phyloP scores from a whole-genome alignment of 2,888 invertebrate genomes.

The Onthophagus sagittarius region DNA sequence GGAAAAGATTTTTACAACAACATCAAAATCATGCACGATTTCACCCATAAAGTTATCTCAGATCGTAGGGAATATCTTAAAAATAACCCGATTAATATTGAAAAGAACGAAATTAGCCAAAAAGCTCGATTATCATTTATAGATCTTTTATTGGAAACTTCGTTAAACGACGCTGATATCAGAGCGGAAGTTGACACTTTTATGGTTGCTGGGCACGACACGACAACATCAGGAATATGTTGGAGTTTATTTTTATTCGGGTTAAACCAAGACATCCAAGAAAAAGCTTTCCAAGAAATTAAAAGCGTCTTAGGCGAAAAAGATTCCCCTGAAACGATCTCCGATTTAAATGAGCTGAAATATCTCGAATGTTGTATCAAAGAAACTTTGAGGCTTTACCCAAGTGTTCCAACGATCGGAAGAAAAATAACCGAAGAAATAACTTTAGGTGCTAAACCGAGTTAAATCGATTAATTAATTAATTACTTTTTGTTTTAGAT shows the following conservation, averaged over 20 bases:
- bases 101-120: not conserved
- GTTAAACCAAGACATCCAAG: slow-evolving; percentile 37
- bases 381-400: slow-evolving; percentile 62
- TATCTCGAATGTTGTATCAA: slow-evolving; percentile 69
- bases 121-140: slow-evolving; percentile 13
- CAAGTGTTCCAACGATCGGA: slow-evolving; percentile 64
- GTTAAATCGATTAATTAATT: too few species aligned
- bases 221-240: slow-evolving; percentile 38
- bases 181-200: slow-evolving; percentile 41
- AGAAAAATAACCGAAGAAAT: slow-evolving; percentile 57
- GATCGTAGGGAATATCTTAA: not conserved
- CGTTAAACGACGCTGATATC: slow-evolving; percentile 33
- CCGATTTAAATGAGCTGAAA: slow-evolving; percentile 58
- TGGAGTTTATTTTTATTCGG: slow-evolving; percentile 38
- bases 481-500: slow-evolving; percentile 35
- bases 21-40: slow-evolving; percentile 9
- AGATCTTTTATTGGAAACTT: slow-evolving; percentile 14
- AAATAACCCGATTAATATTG: not conserved
- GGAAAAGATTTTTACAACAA: slow-evolving; percentile 13
- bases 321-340: slow-evolving; percentile 47
- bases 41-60: slow-evolving; percentile 16
- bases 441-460: too few species aligned
- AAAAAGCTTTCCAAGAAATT: slow-evolving; percentile 50
- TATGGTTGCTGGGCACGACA: slow-evolving; percentile 41
- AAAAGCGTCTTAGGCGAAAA: slow-evolving; percentile 48